Evolutionary conservation across 2,888 invertebrate species (phyloP).

Genomic region (Oligia fasciuncula): DNA sequence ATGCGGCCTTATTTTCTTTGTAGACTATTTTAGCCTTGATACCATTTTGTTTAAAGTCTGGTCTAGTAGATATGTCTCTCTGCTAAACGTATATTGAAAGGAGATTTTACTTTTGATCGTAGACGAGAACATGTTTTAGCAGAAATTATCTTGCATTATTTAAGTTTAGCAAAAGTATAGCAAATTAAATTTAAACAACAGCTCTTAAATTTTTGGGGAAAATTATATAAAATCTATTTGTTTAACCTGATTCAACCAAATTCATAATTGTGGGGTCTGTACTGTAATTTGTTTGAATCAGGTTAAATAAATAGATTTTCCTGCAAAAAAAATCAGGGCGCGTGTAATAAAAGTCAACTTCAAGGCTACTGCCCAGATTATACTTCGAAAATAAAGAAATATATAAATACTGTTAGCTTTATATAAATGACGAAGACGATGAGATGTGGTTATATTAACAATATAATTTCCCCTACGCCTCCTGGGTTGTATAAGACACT

Average conservation of each 20-base stretch:
- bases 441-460: slow-evolving; percentile 51
- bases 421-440: slow-evolving; percentile 42
- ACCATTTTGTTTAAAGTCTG: slow-evolving; percentile 14
- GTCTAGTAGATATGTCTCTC: neutral
- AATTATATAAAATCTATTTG: too few species aligned
- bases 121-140: neutral
- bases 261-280: too few species aligned
- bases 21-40: slow-evolving; percentile 41
- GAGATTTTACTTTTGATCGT: neutral
- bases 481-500: slow-evolving; percentile 52
- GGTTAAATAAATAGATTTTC: neutral
- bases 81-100: neutral
- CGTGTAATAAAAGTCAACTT: slow-evolving; percentile 16
- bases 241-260: too few species aligned
- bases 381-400: slow-evolving; percentile 21
- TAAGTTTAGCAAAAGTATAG: too few species aligned
- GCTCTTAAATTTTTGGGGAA: neutral
- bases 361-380: slow-evolving; percentile 15
- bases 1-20: slow-evolving; percentile 53
- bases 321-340: neutral
- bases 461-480: slow-evolving; percentile 57
- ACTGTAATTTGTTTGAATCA: too few species aligned
- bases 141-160: neutral
- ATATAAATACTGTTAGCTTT: slow-evolving; percentile 12
- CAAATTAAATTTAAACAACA: neutral